phyloP scores from a whole-genome alignment of 2,113 vertebrate species.

The Cinclus mexicanus region DNA sequence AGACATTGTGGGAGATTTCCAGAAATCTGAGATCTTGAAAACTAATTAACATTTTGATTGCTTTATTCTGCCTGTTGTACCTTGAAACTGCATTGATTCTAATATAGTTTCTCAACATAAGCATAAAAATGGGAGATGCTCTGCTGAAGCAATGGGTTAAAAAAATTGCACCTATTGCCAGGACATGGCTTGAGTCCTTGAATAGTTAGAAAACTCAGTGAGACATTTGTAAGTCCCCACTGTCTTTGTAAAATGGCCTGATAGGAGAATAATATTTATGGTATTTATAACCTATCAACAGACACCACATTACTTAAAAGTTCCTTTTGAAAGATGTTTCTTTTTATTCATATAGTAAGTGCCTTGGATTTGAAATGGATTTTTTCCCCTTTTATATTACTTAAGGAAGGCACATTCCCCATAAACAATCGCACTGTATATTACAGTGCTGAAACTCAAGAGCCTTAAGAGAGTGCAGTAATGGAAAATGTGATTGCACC shows the following conservation, averaged over 20 bases:
- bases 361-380: slow-evolving; percentile 5
- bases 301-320: background rate
- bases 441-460: slow-evolving; percentile 25
- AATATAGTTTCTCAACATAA: background rate
- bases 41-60: background rate
- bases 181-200: background rate
- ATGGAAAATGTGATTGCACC: slow-evolving; percentile 66
- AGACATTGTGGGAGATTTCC: background rate
- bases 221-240: background rate
- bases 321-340: background rate
- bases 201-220: background rate
- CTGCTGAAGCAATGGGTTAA: background rate
- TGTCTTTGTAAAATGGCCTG: background rate
- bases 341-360: background rate
- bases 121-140: background rate
- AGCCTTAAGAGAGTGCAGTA: slow-evolving; percentile 39
- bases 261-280: background rate
- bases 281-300: slow-evolving; percentile 35
- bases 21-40: background rate
- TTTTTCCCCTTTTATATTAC: background rate
- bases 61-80: background rate
- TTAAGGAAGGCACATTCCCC: background rate
- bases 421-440: slow-evolving; percentile 39
- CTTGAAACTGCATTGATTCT: background rate
- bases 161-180: background rate